Evolutionary conservation across 35 echinoderm and acorn worm species (phyloP).

Genomic region (Apostichopus californicus): DNA sequence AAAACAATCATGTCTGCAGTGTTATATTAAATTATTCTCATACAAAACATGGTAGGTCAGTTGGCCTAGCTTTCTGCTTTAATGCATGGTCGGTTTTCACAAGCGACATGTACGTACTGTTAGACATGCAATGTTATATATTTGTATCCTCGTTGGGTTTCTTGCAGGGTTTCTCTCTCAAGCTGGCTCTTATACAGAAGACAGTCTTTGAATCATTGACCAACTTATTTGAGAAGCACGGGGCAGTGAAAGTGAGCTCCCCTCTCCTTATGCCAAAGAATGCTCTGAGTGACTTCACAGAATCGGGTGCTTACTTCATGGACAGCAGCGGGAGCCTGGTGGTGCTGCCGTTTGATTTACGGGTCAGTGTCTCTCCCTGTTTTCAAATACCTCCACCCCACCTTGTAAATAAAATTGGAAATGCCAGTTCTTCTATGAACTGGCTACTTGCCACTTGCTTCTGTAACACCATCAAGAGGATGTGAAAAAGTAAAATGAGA

Average conservation of each 20-base stretch:
- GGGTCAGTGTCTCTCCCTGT: slow-evolving; percentile 56
- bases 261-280: slow-evolving; percentile 81
- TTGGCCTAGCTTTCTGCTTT: neutral
- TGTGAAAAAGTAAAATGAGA: too few relatives aligned
- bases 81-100: neutral
- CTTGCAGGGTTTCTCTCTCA: slow-evolving; percentile 68
- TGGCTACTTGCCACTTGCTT: too few relatives aligned
- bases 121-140: neutral
- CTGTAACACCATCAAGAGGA: too few relatives aligned
- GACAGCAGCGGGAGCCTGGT: slow-evolving; percentile 77
- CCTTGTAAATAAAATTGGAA: too few relatives aligned
- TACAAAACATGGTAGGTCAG: too few relatives aligned
- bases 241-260: slow-evolving; percentile 79
- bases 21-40: too few relatives aligned
- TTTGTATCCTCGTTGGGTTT: slow-evolving; percentile 10
- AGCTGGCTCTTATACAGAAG: slow-evolving; percentile 62
- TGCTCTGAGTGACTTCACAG: slow-evolving; percentile 55
- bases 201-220: slow-evolving; percentile 75
- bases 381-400: too few relatives aligned
- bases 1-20: neutral
- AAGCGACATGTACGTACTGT: neutral
- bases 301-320: slow-evolving; percentile 77
- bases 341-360: slow-evolving; percentile 80
- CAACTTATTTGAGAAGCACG: slow-evolving; percentile 78
- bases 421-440: too few relatives aligned